Evolutionary conservation across 2,797 vertebrate species (phyloP).

Genomic region (Podarcis siculus): DNA sequence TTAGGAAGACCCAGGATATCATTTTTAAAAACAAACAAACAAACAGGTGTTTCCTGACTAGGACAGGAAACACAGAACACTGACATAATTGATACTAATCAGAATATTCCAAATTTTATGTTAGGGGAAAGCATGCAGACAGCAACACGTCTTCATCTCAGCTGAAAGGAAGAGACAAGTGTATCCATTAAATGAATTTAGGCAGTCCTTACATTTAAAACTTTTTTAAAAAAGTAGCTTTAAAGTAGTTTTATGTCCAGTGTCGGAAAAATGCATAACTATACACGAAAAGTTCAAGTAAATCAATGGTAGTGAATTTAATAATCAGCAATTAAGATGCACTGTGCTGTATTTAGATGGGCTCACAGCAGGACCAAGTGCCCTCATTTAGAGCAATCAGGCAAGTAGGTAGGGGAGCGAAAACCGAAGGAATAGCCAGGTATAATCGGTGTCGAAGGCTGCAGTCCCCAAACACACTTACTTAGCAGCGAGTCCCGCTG

Average conservation of each 20-base stretch:
- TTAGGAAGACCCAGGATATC: conserved; percentile 34
- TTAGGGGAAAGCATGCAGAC: conserved; percentile 33
- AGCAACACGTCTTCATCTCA: background rate
- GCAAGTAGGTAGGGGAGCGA: background rate
- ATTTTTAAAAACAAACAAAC: background rate
- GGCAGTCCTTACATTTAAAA: background rate
- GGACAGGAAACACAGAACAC: background rate
- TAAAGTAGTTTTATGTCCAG: background rate
- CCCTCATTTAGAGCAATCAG: too few species aligned
- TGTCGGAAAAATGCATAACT: background rate
- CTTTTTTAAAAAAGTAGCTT: background rate
- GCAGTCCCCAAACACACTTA: background rate
- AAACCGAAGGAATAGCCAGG: background rate
- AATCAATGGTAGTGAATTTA: background rate
- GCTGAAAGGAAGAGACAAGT: background rate
- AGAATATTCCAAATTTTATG: background rate
- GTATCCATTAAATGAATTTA: background rate
- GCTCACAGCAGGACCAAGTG: too few species aligned
- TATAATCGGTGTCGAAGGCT: background rate
- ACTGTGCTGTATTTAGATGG: background rate
- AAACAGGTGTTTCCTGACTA: background rate
- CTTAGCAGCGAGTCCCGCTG: background rate
- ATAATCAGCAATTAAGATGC: background rate
- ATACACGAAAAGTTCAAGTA: background rate
- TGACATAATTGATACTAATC: background rate